Percentiles rank a stretch among this genome's conserved stretches.
These are phyloP conservation scores for Auanema freiburgensis DNA, from an alignment of 2,888 invertebrate species.

Conservation along the genomic window DNA sequence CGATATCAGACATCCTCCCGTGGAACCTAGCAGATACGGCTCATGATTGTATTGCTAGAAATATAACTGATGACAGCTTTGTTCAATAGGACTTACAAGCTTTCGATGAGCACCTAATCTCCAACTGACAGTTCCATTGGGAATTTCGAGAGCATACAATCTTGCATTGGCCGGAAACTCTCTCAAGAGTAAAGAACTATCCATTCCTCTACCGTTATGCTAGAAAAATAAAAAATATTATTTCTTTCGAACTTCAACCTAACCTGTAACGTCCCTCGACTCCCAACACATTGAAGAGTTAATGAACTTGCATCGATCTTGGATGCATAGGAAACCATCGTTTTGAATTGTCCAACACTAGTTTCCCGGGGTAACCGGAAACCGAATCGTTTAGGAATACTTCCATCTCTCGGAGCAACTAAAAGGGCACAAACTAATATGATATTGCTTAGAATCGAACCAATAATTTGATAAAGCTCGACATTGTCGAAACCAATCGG, in stretches of 20 bases:
- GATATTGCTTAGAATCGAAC: conserved; percentile 14
- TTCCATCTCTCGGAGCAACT: conserved; percentile 73
- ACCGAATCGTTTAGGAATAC: conserved; percentile 82
- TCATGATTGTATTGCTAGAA: conserved; percentile 46
- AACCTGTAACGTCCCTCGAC: conserved; percentile 30
- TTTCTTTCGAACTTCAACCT: neutral
- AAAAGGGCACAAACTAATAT: conserved; percentile 16
- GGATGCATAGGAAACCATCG: conserved; percentile 27
- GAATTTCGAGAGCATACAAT: conserved; percentile 40
- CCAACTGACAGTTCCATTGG: conserved; percentile 24
- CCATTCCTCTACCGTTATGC: neutral
- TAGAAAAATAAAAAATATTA: neutral
- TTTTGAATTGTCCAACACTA: conserved; percentile 34
- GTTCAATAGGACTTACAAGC: conserved; percentile 18
- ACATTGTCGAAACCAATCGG: conserved; percentile 88
- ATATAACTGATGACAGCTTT: neutral
- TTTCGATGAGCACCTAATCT: conserved; percentile 44
- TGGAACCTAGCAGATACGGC: conserved; percentile 46
- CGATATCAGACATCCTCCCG: conserved; percentile 42
- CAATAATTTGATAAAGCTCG: conserved; percentile 70
- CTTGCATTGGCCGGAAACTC: conserved; percentile 32
- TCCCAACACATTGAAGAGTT: conserved; percentile 35
- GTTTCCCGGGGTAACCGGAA: conserved; percentile 75
- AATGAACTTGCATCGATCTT: conserved; percentile 20
- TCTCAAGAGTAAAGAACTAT: conserved; percentile 17